Percentiles rank a stretch among this genome's conserved stretches.
phyloP scores from a whole-genome alignment of 2,888 invertebrate species.

The Entomobrya proxima region DNA sequence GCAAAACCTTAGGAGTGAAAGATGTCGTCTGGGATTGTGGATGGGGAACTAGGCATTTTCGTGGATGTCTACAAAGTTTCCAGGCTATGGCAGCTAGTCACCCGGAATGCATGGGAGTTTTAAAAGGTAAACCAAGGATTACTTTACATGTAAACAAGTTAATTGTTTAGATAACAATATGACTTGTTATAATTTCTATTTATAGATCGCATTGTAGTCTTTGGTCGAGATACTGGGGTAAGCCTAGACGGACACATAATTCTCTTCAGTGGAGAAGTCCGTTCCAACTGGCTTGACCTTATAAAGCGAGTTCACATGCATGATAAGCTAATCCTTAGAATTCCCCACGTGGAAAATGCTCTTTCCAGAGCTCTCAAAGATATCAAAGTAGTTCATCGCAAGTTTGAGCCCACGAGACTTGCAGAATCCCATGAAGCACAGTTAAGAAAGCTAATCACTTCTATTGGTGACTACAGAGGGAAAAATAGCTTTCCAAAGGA shows the following conservation, averaged over 20 bases:
- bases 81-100: conserved; percentile 87
- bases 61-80: conserved; percentile 92
- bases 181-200: neutral
- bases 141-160: neutral
- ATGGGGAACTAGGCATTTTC: conserved; percentile 92
- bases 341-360: conserved; percentile 90
- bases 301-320: conserved; percentile 85
- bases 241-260: conserved; percentile 93
- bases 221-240: conserved; percentile 93
- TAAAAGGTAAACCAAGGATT: conserved; percentile 77
- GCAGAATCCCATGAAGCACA: conserved; percentile 91
- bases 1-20: conserved; percentile 80
- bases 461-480: conserved; percentile 86
- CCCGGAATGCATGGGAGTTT: conserved; percentile 83
- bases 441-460: conserved; percentile 89
- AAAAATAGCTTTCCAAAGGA: conserved; percentile 83
- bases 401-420: conserved; percentile 93
- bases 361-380: conserved; percentile 89
- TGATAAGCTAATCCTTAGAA: conserved; percentile 84
- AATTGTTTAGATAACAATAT: too few relatives aligned
- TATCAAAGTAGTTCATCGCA: conserved; percentile 90
- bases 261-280: conserved; percentile 93
- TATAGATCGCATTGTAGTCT: conserved; percentile 86
- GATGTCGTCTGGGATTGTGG: conserved; percentile 88
- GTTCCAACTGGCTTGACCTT: conserved; percentile 95